Base-by-base conservation (phyloP, 2,797 vertebrate genomes). In the Saguinus oedipus region DNA sequence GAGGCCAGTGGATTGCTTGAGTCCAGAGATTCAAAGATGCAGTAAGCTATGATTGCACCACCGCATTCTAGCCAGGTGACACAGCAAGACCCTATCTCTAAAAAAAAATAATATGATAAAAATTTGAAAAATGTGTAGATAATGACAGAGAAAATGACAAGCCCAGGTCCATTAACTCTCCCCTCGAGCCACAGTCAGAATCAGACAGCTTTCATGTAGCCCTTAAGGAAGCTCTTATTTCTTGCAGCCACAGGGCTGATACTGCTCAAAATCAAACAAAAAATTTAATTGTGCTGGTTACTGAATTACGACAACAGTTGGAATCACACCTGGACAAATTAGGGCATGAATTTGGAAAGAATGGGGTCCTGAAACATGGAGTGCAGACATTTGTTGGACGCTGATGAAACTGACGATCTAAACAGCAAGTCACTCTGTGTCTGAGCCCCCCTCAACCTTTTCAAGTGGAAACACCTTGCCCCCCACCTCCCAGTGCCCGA, bases 291-390 rank as follows among this genome's bases (percentile, higher is more conserved):
- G 61, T 64, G n/a, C 30, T 46, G 39, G n/a, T 72, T 79, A 95
- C 75, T 89, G 76, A 50, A 42, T 91, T 44, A 53, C n/a, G 14
- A 24, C n/a, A 87, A 48, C 74, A 50, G 14, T 8, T 22, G 48
- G 55, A 64, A 94, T 85, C 72, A 27, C 59, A 48, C 46, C 30
- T n/a, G 44, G 70, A 90, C 84, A 90, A 94, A 36, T 90, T 20
- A 48, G 30, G 30, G 22, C 36, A 30, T 20, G 36, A 27, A 42
- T 10, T 17, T 11, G 75, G 78, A 46, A 72, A 30, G 24, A 75
- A 27, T 3, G 48, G 83, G 53, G 15, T 53, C 75, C 27, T 26
- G 80, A 61, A 46, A 72, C 0, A 1, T 2, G 39, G 88, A 50
- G 2, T 9, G 64, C 72, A 78, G 39, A 42, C 14, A 0, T 46